Evolutionary conservation across 2,888 invertebrate genomes (phyloP).

Genomic region (Metallyticus violacea): DNA sequence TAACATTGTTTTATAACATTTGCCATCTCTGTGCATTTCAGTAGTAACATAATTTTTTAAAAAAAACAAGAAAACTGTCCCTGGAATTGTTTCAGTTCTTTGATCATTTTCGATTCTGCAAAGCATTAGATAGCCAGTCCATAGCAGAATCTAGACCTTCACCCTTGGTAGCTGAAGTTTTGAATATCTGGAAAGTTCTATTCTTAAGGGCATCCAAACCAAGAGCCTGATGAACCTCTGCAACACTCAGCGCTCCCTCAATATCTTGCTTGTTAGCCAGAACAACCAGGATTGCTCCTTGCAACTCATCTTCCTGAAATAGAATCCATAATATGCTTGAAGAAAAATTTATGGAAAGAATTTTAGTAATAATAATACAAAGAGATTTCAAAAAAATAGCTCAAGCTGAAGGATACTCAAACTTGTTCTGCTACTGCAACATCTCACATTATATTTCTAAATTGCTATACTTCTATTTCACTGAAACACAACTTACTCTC

Average conservation of each 20-base stretch:
- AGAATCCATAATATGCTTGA: not conserved
- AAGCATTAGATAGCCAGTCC: conserved; percentile 95
- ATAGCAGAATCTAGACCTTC: conserved; percentile 98
- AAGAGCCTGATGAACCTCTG: conserved; percentile 94
- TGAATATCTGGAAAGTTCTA: conserved; percentile 98
- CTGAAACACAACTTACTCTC: conserved; percentile 73
- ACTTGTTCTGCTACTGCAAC: no score
- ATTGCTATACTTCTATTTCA: no score
- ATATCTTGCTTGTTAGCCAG: conserved; percentile 99
- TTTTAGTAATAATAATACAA: no score
- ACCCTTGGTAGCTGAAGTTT: conserved; percentile 97
- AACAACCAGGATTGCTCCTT: conserved; percentile 92
- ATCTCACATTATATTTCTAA: no score
- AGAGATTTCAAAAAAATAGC: no score
- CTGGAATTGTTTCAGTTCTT: not conserved
- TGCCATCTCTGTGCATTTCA: not conserved
- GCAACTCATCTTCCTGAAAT: conserved; percentile 90
- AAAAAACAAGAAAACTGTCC: not conserved
- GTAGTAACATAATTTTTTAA: not conserved
- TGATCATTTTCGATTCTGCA: conserved; percentile 72
- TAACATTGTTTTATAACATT: not conserved
- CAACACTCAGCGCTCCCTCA: conserved; percentile 93
- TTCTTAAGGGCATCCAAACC: conserved; percentile 93
- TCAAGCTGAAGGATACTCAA: no score
- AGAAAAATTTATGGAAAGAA: no score